Conservation (phyloP, 2,888 invertebrate species). For the Pollenia amentaria region DNA sequence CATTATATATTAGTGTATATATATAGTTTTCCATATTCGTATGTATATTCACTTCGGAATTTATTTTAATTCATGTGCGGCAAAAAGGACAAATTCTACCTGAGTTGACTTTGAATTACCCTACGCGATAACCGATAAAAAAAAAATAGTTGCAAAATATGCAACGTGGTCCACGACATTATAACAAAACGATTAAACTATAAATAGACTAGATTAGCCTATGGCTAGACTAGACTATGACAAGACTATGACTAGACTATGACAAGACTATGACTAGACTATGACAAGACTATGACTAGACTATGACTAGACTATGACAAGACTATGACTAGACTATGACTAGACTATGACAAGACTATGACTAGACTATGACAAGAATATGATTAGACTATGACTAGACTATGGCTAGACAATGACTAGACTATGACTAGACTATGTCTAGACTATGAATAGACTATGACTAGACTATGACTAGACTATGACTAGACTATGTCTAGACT, state of each 20-base stretch:
- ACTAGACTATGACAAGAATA: background rate
- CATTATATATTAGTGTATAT: background rate
- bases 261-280: background rate
- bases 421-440: constrained; percentile 2
- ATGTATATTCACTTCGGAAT: background rate
- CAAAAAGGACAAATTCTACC: no score
- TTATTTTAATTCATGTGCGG: no score
- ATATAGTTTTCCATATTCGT: background rate
- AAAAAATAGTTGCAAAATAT: no score
- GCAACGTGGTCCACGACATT: no score
- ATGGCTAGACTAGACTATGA: background rate
- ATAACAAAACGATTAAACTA: background rate
- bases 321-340: constrained; percentile 1
- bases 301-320: background rate
- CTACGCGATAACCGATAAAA: background rate
- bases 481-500: constrained; percentile 6
- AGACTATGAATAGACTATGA: constrained; percentile 10
- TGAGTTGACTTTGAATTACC: no score
- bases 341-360: background rate
- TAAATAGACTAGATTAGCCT: background rate
- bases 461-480: constrained; percentile 15
- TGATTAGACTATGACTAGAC: constrained; percentile 5
- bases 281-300: background rate
- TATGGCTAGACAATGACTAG: constrained; percentile 1
- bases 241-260: background rate